A percentile compares a stretch with the other conserved stretches of the same genome.
Conservation (phyloP, 1,140 invertebrate species). For the Eupristina koningsbergeri region DNA sequence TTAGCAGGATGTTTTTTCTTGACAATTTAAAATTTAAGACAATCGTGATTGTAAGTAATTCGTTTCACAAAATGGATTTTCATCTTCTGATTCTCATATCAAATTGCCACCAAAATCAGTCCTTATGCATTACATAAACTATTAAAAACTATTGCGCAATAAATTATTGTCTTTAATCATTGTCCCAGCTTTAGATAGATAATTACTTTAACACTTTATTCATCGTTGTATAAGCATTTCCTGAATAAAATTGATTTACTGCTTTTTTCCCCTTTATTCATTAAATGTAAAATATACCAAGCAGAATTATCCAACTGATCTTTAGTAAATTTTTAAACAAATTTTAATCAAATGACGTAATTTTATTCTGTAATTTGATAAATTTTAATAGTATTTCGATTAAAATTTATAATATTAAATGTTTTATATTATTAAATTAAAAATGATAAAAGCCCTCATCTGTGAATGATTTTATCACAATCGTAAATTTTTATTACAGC, state of each 20-base stretch:
- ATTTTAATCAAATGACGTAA: no score
- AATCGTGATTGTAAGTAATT: conserved; percentile 18
- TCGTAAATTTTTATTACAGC: background rate
- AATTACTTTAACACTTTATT: background rate
- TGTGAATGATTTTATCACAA: background rate
- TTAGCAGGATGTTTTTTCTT: conserved; percentile 2
- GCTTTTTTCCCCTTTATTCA: background rate
- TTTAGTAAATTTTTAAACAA: background rate
- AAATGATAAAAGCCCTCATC: background rate
- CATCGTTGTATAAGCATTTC: background rate
- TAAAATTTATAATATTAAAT: no score
- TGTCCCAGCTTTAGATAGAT: background rate
- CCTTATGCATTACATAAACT: conserved; percentile 12
- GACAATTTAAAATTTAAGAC: background rate
- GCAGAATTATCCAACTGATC: background rate
- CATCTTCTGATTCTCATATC: background rate
- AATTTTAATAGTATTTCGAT: no score
- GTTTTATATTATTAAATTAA: no score
- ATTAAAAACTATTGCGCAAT: conserved; percentile 4
- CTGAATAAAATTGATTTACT: background rate
- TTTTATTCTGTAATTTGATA: no score
- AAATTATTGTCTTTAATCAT: background rate
- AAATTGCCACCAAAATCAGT: background rate
- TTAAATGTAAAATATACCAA: background rate
- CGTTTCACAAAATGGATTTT: background rate